These are phyloP conservation scores for Poecile atricapillus DNA, from an alignment of 2,113 vertebrate species.

Conservation along the genomic window DNA sequence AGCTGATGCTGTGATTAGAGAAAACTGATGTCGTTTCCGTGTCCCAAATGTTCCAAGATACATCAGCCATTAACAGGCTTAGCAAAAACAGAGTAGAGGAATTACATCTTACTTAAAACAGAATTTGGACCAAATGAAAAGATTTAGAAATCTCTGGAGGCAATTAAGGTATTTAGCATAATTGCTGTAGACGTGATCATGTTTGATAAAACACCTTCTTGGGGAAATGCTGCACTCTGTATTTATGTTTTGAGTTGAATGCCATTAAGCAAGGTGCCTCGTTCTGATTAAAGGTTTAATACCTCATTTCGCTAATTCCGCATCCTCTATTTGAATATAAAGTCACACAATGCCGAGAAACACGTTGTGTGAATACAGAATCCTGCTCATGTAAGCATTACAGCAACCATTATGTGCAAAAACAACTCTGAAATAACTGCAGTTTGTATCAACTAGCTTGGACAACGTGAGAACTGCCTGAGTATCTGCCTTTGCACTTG, in stretches of 20 bases:
- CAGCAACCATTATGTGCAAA: not conserved
- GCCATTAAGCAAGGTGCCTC: not conserved
- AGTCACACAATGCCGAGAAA: not conserved
- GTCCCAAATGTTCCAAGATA: not conserved
- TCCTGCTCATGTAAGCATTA: not conserved
- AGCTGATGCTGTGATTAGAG: not conserved
- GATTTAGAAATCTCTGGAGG: conserved; percentile 1
- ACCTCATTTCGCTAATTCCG: not conserved
- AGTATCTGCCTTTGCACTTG: not conserved
- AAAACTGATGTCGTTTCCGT: not conserved
- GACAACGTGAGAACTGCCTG: not conserved
- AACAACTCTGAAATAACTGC: not conserved
- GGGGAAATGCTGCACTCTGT: not conserved
- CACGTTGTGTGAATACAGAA: not conserved
- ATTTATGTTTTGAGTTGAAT: not conserved
- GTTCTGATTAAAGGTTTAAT: not conserved
- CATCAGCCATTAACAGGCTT: not conserved
- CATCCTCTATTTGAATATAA: not conserved
- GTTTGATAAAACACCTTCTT: not conserved
- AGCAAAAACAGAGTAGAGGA: not conserved
- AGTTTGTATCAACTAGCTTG: not conserved
- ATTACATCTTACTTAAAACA: not conserved
- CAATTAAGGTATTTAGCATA: conserved; percentile 27
- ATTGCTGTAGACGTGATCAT: not conserved
- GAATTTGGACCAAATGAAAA: not conserved